Evolutionary conservation across 1,140 invertebrate species (phyloP), one percentile per base, ranked within the genome.

Genomic region (Zaprionus ghesquierei): DNA sequence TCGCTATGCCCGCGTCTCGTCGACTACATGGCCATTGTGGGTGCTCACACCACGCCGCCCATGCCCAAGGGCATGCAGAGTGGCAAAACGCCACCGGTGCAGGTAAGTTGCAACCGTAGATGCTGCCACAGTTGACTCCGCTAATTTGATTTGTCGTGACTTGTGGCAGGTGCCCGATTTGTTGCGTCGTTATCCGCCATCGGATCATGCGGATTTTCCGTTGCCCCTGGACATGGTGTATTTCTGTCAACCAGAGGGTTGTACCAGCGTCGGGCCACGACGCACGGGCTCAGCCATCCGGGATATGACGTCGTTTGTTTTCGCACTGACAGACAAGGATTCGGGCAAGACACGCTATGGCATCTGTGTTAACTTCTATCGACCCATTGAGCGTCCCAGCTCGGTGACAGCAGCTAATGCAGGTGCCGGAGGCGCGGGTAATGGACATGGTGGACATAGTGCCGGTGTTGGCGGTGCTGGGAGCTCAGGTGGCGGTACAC

Each of bases 201-300:
- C 98, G 73, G 98, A 99, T 93, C 99, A 99, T 92, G 96, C 96
- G 91, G 99, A 99, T 93, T 99, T 99, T 93, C 96, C 97, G 1
- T 93, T 99, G 69, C 98, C 99, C 1, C 93, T 98, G 81, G 99
- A 99, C 93, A 98, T 99, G 94, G 98, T 99, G 6, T 99, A 98
- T 91, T 99, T 99, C 93, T 99, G 99, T 92, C 99, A 99, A 93
- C 99, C 99, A 0, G 99, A 99, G 93, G 99, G 99, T 53, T 99
- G 98, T 90, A 95, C 97, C 62, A 98, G 95, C 75, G 96, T 98
- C 49, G 98, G 97, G 23, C 97, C 97, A 3, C 95, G 97, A 89
- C 94, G 97, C 72, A 96, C 96, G 49, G 91, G 90, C 15, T 90
- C 91, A 6, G 96, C 96, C 49, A 92, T 96, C 22, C 93, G 98